Conservation (phyloP, 2,888 invertebrate species). For the Creontiades dilutus region DNA sequence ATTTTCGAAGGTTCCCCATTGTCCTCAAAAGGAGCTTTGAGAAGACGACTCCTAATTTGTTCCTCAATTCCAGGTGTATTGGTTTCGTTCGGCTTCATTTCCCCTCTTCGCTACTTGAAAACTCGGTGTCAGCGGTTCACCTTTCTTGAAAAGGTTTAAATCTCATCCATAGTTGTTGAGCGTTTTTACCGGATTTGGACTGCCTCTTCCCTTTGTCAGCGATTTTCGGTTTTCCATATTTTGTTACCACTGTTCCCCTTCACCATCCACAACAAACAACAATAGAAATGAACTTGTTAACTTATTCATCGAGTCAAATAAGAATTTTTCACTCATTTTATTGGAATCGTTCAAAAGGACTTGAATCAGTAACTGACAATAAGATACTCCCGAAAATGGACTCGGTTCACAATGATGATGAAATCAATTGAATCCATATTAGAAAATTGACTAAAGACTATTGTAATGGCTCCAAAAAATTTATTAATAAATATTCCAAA, state of each 20-base stretch:
- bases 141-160: slow-evolving; percentile 39
- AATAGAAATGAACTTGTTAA: slow-evolving; percentile 4
- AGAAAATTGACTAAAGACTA: no score
- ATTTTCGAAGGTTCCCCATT: background rate
- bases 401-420: no score
- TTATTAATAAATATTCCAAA: no score
- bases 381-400: no score
- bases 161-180: background rate
- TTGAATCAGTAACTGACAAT: no score
- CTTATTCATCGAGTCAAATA: background rate
- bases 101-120: slow-evolving; percentile 6
- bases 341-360: no score
- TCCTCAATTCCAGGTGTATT: slow-evolving; percentile 51
- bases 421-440: no score
- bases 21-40: slow-evolving; percentile 29
- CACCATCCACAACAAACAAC: background rate
- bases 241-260: background rate
- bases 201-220: background rate
- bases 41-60: slow-evolving; percentile 53
- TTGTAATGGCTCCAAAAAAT: no score
- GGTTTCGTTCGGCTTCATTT: background rate
- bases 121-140: slow-evolving; percentile 37
- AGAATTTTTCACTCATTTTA: no score
- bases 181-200: slow-evolving; percentile 17
- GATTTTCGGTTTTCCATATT: background rate